phyloP scores from a whole-genome alignment of 1,140 invertebrate genomes.

The honey bee (Apis mellifera) region DNA sequence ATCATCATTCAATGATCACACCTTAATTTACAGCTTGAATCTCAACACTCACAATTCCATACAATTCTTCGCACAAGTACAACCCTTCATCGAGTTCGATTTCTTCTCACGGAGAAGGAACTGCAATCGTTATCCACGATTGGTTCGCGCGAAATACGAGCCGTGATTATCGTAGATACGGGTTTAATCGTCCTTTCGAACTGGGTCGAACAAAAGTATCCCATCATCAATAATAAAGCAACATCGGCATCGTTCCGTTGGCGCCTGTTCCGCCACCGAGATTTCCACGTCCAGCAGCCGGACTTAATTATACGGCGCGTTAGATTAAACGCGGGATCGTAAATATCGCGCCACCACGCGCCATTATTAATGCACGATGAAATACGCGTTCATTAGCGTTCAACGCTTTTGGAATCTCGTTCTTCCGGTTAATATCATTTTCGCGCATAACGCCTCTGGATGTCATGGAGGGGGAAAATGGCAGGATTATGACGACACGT shows the following conservation, averaged over 20 bases:
- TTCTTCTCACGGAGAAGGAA: too few relatives aligned
- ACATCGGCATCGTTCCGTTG: neutral
- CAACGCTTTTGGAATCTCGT: neutral
- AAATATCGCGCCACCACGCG: slow-evolving; percentile 28
- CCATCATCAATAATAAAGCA: slow-evolving; percentile 29
- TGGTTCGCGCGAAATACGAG: slow-evolving; percentile 1
- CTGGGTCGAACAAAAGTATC: slow-evolving; percentile 40
- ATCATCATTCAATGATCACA: neutral
- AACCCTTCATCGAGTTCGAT: too few relatives aligned
- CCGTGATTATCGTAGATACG: slow-evolving; percentile 28
- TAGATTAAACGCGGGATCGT: slow-evolving; percentile 15
- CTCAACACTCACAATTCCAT: too few relatives aligned
- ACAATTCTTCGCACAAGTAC: too few relatives aligned
- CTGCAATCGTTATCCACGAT: too few relatives aligned
- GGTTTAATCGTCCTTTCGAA: slow-evolving; percentile 18
- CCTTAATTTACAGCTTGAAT: too few relatives aligned
- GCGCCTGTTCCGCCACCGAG: slow-evolving; percentile 1
- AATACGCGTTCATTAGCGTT: slow-evolving; percentile 28
- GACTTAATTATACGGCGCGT: slow-evolving; percentile 45
- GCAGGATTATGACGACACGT: neutral
- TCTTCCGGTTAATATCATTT: slow-evolving; percentile 26
- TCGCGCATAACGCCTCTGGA: neutral
- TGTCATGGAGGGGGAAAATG: neutral
- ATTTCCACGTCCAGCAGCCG: slow-evolving; percentile 29
- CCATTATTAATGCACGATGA: slow-evolving; percentile 50